phyloP scores from a whole-genome alignment of 2,888 invertebrate genomes.

The Hyalella azteca region DNA sequence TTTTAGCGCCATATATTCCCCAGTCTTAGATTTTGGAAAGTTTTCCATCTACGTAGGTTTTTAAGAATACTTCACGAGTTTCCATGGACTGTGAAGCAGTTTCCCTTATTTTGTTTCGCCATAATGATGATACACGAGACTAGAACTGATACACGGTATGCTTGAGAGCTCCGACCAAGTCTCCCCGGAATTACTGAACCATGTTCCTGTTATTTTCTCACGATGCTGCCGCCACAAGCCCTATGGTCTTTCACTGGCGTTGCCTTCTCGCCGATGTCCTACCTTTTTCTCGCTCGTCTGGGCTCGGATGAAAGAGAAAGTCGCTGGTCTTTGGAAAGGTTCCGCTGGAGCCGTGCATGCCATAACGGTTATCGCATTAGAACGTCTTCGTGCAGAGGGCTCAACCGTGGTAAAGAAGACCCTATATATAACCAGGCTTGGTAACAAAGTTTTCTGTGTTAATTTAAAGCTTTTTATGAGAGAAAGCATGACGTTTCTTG shows the following conservation, averaged over 20 bases:
- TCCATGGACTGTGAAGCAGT: no score
- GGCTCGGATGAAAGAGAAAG: conserved; percentile 23
- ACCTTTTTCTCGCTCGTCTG: background rate
- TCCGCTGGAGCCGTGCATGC: background rate
- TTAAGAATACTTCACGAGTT: no score
- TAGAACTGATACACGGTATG: background rate
- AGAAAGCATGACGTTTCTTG: no score
- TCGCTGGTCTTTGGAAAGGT: conserved; percentile 7
- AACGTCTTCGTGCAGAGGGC: conserved; percentile 23
- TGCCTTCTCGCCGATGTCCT: no score
- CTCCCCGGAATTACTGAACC: background rate
- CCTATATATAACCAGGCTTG: background rate
- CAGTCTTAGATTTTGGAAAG: no score
- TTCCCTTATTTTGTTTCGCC: no score
- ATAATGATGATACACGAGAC: background rate
- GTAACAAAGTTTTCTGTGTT: background rate
- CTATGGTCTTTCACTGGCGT: background rate
- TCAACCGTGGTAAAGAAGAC: no score
- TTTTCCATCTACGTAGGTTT: no score
- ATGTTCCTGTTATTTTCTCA: conserved; percentile 9
- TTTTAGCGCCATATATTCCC: no score
- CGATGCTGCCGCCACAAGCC: background rate
- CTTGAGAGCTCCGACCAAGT: background rate
- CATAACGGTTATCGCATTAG: conserved; percentile 3
- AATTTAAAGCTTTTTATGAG: background rate